These are phyloP conservation scores for Xanthorhoe designata DNA, from an alignment of 2,888 invertebrate genomes.

Conservation along the genomic window DNA sequence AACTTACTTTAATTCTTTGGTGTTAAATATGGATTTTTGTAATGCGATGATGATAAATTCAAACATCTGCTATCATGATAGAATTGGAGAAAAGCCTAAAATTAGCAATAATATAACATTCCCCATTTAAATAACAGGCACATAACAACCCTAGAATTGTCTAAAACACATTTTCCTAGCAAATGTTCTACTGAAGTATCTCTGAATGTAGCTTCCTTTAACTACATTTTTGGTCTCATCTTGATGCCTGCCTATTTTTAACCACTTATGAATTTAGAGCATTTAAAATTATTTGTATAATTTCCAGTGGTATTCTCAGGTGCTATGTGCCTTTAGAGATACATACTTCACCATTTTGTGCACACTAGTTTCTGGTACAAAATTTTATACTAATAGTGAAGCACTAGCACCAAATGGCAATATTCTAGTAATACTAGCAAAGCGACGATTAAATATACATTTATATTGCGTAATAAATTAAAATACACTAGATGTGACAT, in stretches of 20 bases:
- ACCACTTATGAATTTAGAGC: not conserved
- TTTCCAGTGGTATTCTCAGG: not conserved
- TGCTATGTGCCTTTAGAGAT: conserved; percentile 29
- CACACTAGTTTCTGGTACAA: conserved; percentile 60
- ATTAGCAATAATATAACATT: conserved; percentile 18
- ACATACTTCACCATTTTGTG: conserved; percentile 54
- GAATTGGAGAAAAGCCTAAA: conserved; percentile 9
- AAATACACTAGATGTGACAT: conserved; percentile 31
- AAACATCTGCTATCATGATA: conserved; percentile 14
- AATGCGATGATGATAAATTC: conserved; percentile 16
- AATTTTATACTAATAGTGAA: conserved; percentile 66
- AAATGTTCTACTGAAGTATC: not conserved
- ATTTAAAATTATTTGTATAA: not conserved
- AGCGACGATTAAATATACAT: conserved; percentile 54
- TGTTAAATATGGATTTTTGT: conserved; percentile 28
- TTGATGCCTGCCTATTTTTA: not conserved
- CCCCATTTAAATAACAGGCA: conserved; percentile 19
- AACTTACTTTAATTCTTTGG: conserved; percentile 43
- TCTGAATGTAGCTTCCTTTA: not conserved
- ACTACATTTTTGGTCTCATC: not conserved
- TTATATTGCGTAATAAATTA: conserved; percentile 35
- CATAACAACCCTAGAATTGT: conserved; percentile 8
- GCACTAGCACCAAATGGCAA: conserved; percentile 76
- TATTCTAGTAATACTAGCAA: conserved; percentile 63
- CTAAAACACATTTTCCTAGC: not conserved